Evolutionary conservation across 2,888 invertebrate genomes (phyloP).

Genomic region (Anodontia alba): DNA sequence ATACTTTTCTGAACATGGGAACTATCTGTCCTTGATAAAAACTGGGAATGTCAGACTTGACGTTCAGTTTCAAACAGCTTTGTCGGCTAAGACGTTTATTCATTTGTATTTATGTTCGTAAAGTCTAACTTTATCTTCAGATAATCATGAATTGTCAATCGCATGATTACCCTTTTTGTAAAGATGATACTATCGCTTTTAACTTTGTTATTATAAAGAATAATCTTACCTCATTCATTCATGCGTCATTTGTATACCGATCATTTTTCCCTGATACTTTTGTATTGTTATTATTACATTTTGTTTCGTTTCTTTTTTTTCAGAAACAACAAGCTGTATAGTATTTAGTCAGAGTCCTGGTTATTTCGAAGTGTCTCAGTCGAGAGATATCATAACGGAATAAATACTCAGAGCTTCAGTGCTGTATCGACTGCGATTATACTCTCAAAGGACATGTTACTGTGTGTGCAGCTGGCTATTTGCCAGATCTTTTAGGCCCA

Average conservation of each 20-base stretch:
- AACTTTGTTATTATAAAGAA: too few species aligned
- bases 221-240: too few species aligned
- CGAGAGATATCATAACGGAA: constrained; percentile 30
- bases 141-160: neutral
- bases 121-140: neutral
- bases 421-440: constrained; percentile 25
- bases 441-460: neutral
- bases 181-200: neutral
- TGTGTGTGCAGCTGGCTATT: constrained; percentile 30
- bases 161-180: neutral
- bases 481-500: neutral
- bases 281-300: neutral
- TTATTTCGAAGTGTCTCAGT: constrained; percentile 27
- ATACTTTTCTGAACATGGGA: constrained; percentile 22
- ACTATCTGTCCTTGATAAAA: constrained; percentile 33
- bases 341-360: constrained; percentile 24
- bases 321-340: constrained; percentile 24
- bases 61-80: constrained; percentile 17
- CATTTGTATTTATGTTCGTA: neutral
- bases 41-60: constrained; percentile 31
- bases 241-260: too few species aligned
- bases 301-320: neutral
- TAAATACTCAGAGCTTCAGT: constrained; percentile 33
- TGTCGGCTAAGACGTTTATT: neutral
- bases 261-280: too few species aligned